Percentiles rank a stretch among this genome's conserved stretches.
Conservation (phyloP, 2,888 invertebrate genomes). For the Calliphora vomitoria region DNA sequence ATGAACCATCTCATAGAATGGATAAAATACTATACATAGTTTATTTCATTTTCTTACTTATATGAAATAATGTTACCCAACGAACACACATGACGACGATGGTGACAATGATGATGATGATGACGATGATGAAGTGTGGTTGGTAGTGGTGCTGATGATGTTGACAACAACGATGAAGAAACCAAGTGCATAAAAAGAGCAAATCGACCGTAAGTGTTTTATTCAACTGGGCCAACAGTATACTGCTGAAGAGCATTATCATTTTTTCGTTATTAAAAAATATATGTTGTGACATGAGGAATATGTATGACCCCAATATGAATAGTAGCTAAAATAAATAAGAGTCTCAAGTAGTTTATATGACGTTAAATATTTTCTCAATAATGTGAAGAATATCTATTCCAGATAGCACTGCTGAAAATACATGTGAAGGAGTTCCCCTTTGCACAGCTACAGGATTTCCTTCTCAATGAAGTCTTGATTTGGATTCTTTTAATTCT, state of each 20-base stretch:
- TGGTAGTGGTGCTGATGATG: neutral
- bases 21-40: conserved; percentile 15
- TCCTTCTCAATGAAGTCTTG: too few relatives aligned
- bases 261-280: conserved; percentile 8
- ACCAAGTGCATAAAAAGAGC: conserved; percentile 29
- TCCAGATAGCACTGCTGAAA: too few relatives aligned
- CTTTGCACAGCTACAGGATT: too few relatives aligned
- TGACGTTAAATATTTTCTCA: conserved; percentile 5
- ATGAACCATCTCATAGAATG: conserved; percentile 10
- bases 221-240: conserved; percentile 45
- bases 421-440: too few relatives aligned
- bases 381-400: too few relatives aligned
- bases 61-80: conserved; percentile 39
- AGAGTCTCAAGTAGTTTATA: conserved; percentile 22
- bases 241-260: conserved; percentile 29
- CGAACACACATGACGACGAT: conserved; percentile 22
- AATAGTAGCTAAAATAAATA: conserved; percentile 16
- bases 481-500: too few relatives aligned
- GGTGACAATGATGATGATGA: conserved; percentile 1
- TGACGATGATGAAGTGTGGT: conserved; percentile 31
- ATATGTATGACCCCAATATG: conserved; percentile 47
- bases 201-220: conserved; percentile 53
- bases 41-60: conserved; percentile 22
- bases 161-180: conserved; percentile 5
- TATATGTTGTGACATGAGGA: conserved; percentile 11